A percentile compares a stretch with the other conserved stretches of the same genome.
Evolutionary conservation across 2,888 invertebrate genomes (phyloP).

Genomic region (Ectobius pallidus): DNA sequence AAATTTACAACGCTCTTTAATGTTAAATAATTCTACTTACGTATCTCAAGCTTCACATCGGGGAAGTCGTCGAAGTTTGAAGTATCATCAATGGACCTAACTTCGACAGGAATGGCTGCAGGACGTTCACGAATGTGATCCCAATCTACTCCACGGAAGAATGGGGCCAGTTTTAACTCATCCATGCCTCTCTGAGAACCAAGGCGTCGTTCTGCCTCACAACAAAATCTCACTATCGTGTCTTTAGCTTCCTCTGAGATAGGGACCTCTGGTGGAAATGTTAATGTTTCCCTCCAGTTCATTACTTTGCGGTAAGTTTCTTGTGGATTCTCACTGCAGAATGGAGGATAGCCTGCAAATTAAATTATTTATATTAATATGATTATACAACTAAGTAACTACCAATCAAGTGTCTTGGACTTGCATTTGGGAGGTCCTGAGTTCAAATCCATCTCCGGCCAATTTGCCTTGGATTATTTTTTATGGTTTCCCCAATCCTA

Average conservation of each 20-base stretch:
- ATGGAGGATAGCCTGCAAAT: conserved; percentile 89
- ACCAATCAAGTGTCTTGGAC: no score
- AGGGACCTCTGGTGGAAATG: conserved; percentile 98
- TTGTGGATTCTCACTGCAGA: conserved; percentile 98
- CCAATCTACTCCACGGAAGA: conserved; percentile 98
- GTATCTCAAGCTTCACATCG: conserved; percentile 97
- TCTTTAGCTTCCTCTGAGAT: conserved; percentile 98
- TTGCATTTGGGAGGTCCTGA: no score
- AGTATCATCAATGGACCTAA: conserved; percentile 98
- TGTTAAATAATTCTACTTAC: conserved; percentile 71
- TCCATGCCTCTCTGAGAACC: conserved; percentile 91
- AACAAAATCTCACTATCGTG: conserved; percentile 95
- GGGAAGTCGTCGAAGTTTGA: conserved; percentile 99
- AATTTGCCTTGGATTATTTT: no score
- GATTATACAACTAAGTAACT: no score
- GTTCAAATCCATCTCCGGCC: no score
- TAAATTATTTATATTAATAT: no score
- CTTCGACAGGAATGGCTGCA: conserved; percentile 96
- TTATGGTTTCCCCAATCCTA: no score
- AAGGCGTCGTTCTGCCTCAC: conserved; percentile 90
- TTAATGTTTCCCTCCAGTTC: conserved; percentile 98
- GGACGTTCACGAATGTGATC: conserved; percentile 98
- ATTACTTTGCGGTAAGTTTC: conserved; percentile 97
- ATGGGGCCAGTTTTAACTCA: conserved; percentile 88
- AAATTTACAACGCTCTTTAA: no score